Evolutionary conservation across 2,113 vertebrate species (phyloP).

Genomic region (Morone saxatilis): DNA sequence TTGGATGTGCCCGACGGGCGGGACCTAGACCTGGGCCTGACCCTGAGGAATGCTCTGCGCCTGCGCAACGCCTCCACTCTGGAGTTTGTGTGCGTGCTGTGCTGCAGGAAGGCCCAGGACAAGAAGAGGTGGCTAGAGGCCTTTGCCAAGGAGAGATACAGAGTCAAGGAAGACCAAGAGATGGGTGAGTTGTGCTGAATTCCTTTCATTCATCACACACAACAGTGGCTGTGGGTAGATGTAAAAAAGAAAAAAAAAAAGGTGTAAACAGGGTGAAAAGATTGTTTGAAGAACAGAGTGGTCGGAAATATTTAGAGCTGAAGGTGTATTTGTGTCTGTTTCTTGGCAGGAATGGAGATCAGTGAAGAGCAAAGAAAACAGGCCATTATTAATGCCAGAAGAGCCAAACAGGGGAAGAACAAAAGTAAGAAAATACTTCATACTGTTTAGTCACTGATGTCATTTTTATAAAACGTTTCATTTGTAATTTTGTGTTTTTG

Average conservation of each 20-base stretch:
- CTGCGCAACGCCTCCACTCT: slow-evolving; percentile 86
- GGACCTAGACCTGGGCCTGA: slow-evolving; percentile 88
- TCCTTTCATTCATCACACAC: slow-evolving; percentile 26
- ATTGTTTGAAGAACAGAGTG: slow-evolving; percentile 12
- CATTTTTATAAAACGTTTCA: not conserved
- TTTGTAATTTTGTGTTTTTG: not conserved
- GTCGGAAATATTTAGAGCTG: slow-evolving; percentile 52
- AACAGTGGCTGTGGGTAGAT: slow-evolving; percentile 33
- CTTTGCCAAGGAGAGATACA: slow-evolving; percentile 87
- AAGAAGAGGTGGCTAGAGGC: slow-evolving; percentile 94
- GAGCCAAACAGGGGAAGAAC: slow-evolving; percentile 92
- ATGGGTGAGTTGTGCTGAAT: slow-evolving; percentile 88
- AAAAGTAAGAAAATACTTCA: slow-evolving; percentile 85
- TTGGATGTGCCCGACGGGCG: slow-evolving; percentile 90
- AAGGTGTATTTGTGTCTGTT: slow-evolving; percentile 46
- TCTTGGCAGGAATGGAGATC: slow-evolving; percentile 93
- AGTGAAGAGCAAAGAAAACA: slow-evolving; percentile 94
- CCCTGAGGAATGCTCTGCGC: slow-evolving; percentile 91
- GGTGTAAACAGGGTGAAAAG: not conserved
- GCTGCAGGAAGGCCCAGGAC: slow-evolving; percentile 93
- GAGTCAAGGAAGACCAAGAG: slow-evolving; percentile 94
- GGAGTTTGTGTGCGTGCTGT: slow-evolving; percentile 89
- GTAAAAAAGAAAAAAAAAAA: slow-evolving; percentile 26
- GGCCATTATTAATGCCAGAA: slow-evolving; percentile 93
- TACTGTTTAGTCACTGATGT: not conserved